phyloP scores from a whole-genome alignment of 2,113 vertebrate genomes.

The Atrichornis clamosus region DNA sequence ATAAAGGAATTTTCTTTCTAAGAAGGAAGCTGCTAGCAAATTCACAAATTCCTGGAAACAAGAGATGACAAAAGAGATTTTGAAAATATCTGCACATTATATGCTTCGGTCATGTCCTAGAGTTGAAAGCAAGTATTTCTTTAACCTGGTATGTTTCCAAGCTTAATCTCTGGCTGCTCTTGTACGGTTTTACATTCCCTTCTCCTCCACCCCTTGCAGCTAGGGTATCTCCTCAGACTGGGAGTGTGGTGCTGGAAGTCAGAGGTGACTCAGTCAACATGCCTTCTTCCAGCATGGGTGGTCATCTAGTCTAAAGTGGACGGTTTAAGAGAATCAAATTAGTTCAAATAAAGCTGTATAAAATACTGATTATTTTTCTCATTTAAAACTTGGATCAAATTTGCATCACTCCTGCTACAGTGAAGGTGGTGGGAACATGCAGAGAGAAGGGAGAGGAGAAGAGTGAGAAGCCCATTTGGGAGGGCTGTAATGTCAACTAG shows the following conservation, averaged over 20 bases:
- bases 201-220: neutral
- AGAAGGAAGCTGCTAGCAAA: neutral
- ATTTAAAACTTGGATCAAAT: neutral
- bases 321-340: neutral
- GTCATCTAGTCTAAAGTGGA: neutral
- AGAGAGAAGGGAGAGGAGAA: neutral
- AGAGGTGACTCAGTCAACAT: neutral
- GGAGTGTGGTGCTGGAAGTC: neutral
- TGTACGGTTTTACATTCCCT: neutral
- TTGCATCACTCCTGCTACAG: neutral
- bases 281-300: neutral
- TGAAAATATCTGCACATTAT: neutral
- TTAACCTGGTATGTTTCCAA: neutral
- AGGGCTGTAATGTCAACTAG: neutral
- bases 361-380: neutral
- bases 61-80: neutral
- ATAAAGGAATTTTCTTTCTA: neutral
- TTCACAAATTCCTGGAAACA: neutral
- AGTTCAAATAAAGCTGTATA: neutral
- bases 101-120: neutral
- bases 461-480: neutral
- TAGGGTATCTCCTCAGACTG: neutral
- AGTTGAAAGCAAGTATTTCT: neutral
- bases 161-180: neutral
- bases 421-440: neutral